A percentile compares a stretch with the other conserved stretches of the same genome.
Conservation (phyloP, 1,140 invertebrate species). For the Grapholita molesta region DNA sequence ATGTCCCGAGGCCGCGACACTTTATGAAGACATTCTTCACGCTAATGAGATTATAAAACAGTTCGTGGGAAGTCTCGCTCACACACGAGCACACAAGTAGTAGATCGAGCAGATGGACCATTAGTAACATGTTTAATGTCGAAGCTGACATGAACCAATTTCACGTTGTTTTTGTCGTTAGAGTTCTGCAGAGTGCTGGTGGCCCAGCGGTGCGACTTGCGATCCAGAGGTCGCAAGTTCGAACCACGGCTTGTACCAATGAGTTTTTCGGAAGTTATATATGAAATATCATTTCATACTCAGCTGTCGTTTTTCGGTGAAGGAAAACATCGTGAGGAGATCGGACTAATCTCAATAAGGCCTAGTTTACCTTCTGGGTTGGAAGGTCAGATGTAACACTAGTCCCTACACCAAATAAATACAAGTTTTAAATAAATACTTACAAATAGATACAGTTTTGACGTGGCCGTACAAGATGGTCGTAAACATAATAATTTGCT, state of each 20-base stretch:
- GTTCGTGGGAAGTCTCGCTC: slow-evolving; percentile 57
- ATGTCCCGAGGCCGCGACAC: slow-evolving; percentile 67
- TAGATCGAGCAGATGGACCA: neutral
- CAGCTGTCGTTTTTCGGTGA: too few relatives aligned
- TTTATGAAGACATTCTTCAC: slow-evolving; percentile 71
- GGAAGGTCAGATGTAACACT: too few relatives aligned
- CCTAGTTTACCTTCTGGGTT: too few relatives aligned
- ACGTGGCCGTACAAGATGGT: neutral
- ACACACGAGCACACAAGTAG: slow-evolving; percentile 23
- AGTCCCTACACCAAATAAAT: too few relatives aligned
- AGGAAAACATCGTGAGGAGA: too few relatives aligned
- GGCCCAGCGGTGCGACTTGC: too few relatives aligned
- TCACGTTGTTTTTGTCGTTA: neutral
- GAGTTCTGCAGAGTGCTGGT: neutral
- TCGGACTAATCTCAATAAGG: too few relatives aligned
- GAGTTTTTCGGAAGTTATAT: too few relatives aligned
- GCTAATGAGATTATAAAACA: slow-evolving; percentile 72
- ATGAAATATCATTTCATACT: too few relatives aligned
- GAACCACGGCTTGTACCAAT: too few relatives aligned
- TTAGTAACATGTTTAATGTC: neutral
- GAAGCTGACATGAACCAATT: neutral
- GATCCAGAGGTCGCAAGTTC: too few relatives aligned
- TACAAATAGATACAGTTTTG: neutral
- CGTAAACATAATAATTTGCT: neutral
- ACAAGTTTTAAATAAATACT: neutral